Percentiles rank a stretch among this genome's conserved stretches.
Evolutionary conservation across 1,140 invertebrate genomes (phyloP).

Genomic region (Brachionus angularis): DNA sequence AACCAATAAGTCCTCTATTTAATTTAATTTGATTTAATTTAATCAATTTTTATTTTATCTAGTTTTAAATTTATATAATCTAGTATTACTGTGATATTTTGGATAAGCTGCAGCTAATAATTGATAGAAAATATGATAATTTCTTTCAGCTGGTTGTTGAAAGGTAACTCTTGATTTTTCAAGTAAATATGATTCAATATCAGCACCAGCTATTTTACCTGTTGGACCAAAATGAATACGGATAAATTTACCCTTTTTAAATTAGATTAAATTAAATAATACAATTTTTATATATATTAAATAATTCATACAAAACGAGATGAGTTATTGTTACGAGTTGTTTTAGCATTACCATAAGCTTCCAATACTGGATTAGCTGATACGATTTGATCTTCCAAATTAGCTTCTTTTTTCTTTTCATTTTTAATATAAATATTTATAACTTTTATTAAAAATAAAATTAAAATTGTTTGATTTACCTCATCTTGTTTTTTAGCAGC

Average conservation of each 20-base stretch:
- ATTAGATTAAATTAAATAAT: neutral
- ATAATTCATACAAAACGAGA: conserved; percentile 61
- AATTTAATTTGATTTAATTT: too few relatives aligned
- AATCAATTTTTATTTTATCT: too few relatives aligned
- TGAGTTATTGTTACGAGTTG: conserved; percentile 65
- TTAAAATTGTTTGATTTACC: conserved; percentile 45
- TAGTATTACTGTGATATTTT: conserved; percentile 53
- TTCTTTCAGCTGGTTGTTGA: conserved; percentile 90
- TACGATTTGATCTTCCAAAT: conserved; percentile 66
- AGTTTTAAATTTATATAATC: neutral
- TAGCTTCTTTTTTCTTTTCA: conserved; percentile 35
- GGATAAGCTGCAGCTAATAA: conserved; percentile 88
- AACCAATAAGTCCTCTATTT: conserved; percentile 74
- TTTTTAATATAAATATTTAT: neutral
- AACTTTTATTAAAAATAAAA: conserved; percentile 34
- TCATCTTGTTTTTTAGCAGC: conserved; percentile 48
- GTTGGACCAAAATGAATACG: conserved; percentile 98
- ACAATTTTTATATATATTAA: neutral
- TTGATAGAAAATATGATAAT: conserved; percentile 99
- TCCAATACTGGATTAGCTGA: conserved; percentile 63
- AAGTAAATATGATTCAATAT: conserved; percentile 99
- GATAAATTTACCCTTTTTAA: conserved; percentile 80
- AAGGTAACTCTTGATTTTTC: conserved; percentile 99
- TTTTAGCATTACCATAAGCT: conserved; percentile 65
- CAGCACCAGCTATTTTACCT: conserved; percentile 98